Percentiles rank a stretch among this genome's conserved stretches.
Evolutionary conservation across 2,113 vertebrate genomes (phyloP).

Genomic region (Crotalus horridus): DNA sequence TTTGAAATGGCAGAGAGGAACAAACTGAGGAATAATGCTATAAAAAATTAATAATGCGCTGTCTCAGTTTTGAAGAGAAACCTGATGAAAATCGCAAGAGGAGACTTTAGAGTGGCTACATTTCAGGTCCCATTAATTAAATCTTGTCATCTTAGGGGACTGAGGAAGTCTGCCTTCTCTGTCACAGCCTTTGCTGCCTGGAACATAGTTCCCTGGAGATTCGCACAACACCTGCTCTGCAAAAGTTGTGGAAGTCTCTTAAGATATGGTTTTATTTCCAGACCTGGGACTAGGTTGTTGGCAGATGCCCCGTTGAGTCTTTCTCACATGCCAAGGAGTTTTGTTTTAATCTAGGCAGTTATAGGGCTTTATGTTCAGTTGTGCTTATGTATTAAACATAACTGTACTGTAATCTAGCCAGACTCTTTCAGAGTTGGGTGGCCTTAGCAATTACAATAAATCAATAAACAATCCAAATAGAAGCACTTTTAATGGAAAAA

Average conservation of each 20-base stretch:
- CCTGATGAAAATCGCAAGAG: neutral
- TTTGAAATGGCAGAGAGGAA: neutral
- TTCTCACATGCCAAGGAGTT: neutral
- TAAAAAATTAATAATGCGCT: neutral
- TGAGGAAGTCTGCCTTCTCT: neutral
- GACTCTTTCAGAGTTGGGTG: neutral
- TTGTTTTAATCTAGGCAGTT: neutral
- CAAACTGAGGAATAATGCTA: neutral
- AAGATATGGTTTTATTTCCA: neutral
- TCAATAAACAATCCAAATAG: too few relatives aligned
- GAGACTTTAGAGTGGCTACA: neutral
- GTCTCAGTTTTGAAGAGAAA: neutral
- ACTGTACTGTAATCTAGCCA: neutral
- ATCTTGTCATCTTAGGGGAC: neutral
- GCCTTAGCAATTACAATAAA: too few relatives aligned
- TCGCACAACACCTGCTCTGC: neutral
- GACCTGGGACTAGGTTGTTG: neutral
- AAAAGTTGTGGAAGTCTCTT: neutral
- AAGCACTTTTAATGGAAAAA: neutral
- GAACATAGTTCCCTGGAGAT: neutral
- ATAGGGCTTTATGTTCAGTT: neutral
- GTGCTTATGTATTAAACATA: neutral
- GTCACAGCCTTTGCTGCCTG: neutral
- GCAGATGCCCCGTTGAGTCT: neutral
- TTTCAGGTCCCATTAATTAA: neutral